Base-by-base conservation (phyloP, 2,888 invertebrate genomes). In the Eretmocerus hayati region DNA sequence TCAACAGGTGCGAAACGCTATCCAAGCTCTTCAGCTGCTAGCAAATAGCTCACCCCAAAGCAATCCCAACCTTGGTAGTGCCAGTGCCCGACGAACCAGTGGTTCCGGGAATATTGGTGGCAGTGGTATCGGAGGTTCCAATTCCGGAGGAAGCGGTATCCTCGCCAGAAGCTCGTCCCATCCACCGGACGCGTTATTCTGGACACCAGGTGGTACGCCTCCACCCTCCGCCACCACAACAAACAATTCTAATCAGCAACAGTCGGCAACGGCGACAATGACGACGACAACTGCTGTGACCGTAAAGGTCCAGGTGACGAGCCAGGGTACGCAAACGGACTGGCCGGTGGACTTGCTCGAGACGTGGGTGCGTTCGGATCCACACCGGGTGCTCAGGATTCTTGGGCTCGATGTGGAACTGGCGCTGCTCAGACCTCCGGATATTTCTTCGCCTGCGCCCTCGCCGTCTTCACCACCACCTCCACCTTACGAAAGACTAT, bases 1-100 rank as follows among this genome's bases (percentile, higher is more conserved):
- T n/a, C n/a, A 56, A 23, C 59, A 89, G 84, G 87, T 89, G 42
- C 79, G 88, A 35, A 83, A 85, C 66, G 89, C 89, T 8, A 87
- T 90, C 54, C 87, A 89, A 63, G 88, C 88, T 0, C 74, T 90
- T 19, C 89, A 89, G 69, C 87, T 87, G 69, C 82, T 89, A 79
- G 81, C 87, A 5, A n/a, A n/a, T n/a, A 83, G 83, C 5, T 82
- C 87, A 11, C 87, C 86, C n/a, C 86, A 85, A 65, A 89, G 89
- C 51, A 89, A 89, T 66, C 89, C 89, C 4, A 89, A 85, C 64
- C 76, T 86, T 2, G 37, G 36, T 11, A 40, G 40, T 19, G 6
- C 8, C 32, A 69, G 68, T 56, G 61, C 76, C 69, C 54, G 80
- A 53, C 75, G 89, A 43, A 86, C 86, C 2, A 77, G 89, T 49